Base-by-base conservation (phyloP, 2,888 invertebrate genomes). In the Cactoblastis cactorum region DNA sequence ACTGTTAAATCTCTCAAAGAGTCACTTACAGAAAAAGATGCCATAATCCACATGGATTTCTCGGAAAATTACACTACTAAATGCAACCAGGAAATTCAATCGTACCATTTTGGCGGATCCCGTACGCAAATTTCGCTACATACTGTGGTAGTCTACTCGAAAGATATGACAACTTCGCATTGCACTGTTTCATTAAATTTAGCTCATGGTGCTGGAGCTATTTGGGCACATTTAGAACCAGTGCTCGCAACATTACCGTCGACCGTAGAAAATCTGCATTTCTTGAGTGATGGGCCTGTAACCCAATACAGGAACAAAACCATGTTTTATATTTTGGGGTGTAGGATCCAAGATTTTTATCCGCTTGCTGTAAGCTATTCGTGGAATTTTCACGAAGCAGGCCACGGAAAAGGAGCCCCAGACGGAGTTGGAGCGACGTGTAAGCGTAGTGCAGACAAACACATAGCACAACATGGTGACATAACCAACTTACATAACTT, bases 311-410 rank as follows among this genome's bases (percentile, higher is more conserved):
- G 70, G 22, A 74, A 72, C 53, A 71, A 71, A 60, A 38, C 51
- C 3, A 69, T 71, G 67, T 72, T 71, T 56, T 69, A 59, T 52
- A 50, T 64, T 12, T 49, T 76, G 45, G 67, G 39, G 33, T 66
- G 57, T 54, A 63, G 61, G 55, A 24, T 73, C 35, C 41, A 49
- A 54, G 53, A 64, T 11, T 48, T 62, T 19, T 56, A 53, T 38
- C 68, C 66, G 45, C 56, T 61, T 50, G 45, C 69, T 51, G 58
- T 53, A n/a, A 52, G 45, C 32, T 64, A 51, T 41, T 45, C 62
- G 6, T 77, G 74, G 75, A 73, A 72, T 50, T 78, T 56, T 57
- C 63, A 61, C 33, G 75, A 77, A 58, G 65, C 67, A 11, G 70
- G 73, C 4, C 69, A 49, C 17, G 32, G 48, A 1, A 48, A 48